These are phyloP conservation scores for Ptychodera flava DNA, from an alignment of 35 echinoderm and acorn worm genomes.

Conservation along the genomic window DNA sequence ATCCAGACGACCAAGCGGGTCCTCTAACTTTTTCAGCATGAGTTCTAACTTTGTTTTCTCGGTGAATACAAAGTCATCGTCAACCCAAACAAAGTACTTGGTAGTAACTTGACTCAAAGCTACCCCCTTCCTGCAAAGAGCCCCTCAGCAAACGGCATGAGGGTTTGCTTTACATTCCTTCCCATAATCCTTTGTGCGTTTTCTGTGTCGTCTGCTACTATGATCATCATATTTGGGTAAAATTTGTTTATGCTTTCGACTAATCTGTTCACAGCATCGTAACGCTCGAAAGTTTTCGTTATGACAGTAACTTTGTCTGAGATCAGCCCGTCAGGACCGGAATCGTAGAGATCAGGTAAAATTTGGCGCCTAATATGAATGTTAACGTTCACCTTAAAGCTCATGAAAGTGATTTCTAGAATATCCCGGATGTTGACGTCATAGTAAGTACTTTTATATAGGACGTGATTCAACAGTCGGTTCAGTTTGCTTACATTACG, in stretches of 20 bases:
- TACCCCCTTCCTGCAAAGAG: background rate
- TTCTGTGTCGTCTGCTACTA: background rate
- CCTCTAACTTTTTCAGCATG: background rate
- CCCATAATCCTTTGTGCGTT: background rate
- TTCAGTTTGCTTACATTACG: background rate
- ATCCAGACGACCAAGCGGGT: background rate
- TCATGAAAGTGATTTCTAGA: background rate
- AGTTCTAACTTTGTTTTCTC: background rate
- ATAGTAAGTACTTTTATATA: background rate
- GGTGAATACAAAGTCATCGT: background rate
- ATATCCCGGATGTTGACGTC: background rate
- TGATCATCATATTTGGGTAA: background rate
- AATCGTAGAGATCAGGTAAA: background rate
- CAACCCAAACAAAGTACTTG: background rate
- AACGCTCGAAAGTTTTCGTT: background rate
- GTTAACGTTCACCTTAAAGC: background rate
- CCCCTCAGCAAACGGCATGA: background rate
- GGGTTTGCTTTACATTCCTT: background rate
- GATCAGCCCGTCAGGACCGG: background rate
- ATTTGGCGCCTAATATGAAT: background rate
- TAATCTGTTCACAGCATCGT: background rate
- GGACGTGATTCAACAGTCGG: background rate
- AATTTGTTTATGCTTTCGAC: background rate
- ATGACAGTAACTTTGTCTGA: background rate
- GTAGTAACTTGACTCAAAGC: background rate